Conservation (phyloP, 2,888 invertebrate genomes). For the Copidosoma aretas region DNA sequence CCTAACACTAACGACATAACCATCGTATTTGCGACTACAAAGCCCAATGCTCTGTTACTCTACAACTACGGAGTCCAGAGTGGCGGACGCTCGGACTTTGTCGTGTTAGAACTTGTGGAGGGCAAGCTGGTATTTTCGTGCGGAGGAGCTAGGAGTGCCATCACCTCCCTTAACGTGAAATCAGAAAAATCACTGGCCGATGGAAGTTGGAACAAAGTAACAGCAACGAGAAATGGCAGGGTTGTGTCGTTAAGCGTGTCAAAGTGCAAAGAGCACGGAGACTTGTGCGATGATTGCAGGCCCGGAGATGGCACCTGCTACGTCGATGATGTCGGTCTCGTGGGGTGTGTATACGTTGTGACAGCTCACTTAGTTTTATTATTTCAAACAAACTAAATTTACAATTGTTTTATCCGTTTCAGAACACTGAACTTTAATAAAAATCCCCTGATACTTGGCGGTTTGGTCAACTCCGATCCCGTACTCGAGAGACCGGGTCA, state of each 20-base stretch:
- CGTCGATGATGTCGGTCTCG: slow-evolving; percentile 84
- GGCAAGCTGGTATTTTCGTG: slow-evolving; percentile 89
- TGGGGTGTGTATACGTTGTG: slow-evolving; percentile 82
- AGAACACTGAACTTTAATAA: slow-evolving; percentile 92
- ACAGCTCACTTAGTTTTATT: too few relatives aligned
- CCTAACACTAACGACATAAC: slow-evolving; percentile 90
- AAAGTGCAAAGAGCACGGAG: slow-evolving; percentile 84
- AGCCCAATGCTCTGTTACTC: slow-evolving; percentile 82
- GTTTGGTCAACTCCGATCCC: slow-evolving; percentile 83
- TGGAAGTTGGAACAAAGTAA: slow-evolving; percentile 91
- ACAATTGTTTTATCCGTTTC: slow-evolving; percentile 9
- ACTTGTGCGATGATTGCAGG: slow-evolving; percentile 83
- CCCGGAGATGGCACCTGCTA: slow-evolving; percentile 85
- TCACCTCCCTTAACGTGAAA: slow-evolving; percentile 78
- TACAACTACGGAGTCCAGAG: slow-evolving; percentile 91
- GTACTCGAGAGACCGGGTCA: slow-evolving; percentile 89
- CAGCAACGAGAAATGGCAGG: slow-evolving; percentile 87
- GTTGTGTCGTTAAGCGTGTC: slow-evolving; percentile 85
- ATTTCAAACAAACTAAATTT: too few relatives aligned
- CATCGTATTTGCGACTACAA: slow-evolving; percentile 88
- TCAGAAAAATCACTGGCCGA: slow-evolving; percentile 74
- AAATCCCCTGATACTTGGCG: slow-evolving; percentile 85
- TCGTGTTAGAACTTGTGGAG: slow-evolving; percentile 86
- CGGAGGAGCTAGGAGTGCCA: slow-evolving; percentile 87
- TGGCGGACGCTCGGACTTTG: slow-evolving; percentile 89